Percentiles rank a stretch among this genome's conserved stretches.
phyloP scores from a whole-genome alignment of 2,888 invertebrate genomes.

The Metallyticus violacea region DNA sequence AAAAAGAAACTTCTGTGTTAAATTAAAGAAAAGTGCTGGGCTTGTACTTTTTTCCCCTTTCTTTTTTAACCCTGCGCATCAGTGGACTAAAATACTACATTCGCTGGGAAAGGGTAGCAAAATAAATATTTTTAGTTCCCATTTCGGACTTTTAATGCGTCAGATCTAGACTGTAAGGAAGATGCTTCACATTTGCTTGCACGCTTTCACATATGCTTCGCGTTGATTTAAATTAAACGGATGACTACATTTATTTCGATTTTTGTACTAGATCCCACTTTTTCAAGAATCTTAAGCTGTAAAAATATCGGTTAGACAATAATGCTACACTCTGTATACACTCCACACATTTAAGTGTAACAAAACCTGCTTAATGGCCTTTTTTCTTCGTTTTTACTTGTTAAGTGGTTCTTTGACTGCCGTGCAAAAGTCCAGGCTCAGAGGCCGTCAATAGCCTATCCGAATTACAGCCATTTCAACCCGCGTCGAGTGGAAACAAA shows the following conservation, averaged over 20 bases:
- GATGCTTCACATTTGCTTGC: no score
- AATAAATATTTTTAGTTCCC: not conserved
- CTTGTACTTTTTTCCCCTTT: not conserved
- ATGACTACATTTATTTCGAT: no score
- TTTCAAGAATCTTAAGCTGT: no score
- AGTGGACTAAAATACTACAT: not conserved
- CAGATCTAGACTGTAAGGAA: no score
- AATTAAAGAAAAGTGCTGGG: not conserved
- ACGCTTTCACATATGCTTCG: no score
- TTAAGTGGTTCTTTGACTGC: not conserved
- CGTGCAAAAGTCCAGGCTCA: not conserved
- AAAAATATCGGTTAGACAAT: no score
- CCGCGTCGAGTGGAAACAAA: not conserved
- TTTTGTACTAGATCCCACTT: no score
- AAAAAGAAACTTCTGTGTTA: no score
- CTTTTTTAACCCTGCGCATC: not conserved
- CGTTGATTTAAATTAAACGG: no score
- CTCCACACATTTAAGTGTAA: not conserved
- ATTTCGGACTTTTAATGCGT: no score
- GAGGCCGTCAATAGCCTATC: not conserved
- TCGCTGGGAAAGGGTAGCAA: not conserved
- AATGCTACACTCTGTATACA: not conserved
- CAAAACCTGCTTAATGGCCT: not conserved
- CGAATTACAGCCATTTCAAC: not conserved
- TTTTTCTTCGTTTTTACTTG: not conserved